Conservation (phyloP, 2,797 vertebrate species). For the Siniperca obscura region DNA sequence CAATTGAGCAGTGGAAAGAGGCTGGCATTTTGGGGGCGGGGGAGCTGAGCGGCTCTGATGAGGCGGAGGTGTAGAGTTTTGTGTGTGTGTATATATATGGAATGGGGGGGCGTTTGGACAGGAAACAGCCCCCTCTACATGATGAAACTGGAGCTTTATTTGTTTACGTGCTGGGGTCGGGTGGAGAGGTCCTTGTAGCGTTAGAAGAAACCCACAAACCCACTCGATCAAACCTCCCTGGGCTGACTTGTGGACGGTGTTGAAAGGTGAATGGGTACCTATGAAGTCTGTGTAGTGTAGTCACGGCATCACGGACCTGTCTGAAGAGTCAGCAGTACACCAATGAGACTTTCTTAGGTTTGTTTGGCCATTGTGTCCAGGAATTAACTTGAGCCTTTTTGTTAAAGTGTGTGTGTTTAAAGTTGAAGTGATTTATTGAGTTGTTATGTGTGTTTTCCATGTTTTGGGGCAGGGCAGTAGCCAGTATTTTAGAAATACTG, state of each 20-base stretch:
- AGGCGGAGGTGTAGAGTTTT: slow-evolving; percentile 83
- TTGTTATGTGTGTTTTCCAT: slow-evolving; percentile 14
- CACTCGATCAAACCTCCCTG: slow-evolving; percentile 67
- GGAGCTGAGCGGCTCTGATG: slow-evolving; percentile 70
- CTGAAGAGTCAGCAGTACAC: slow-evolving; percentile 13
- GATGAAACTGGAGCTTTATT: slow-evolving; percentile 86
- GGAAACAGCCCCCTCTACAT: slow-evolving; percentile 84
- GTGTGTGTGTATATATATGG: slow-evolving; percentile 66
- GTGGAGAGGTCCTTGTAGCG: slow-evolving; percentile 75
- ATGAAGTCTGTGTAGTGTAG: slow-evolving; percentile 57
- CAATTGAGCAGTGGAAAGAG: slow-evolving; percentile 85
- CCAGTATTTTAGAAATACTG: neutral
- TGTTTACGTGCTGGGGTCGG: slow-evolving; percentile 81
- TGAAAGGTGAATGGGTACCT: slow-evolving; percentile 74
- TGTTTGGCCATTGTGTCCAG: neutral
- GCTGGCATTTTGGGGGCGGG: slow-evolving; percentile 80
- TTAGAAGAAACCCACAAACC: slow-evolving; percentile 78
- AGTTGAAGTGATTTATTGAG: slow-evolving; percentile 23
- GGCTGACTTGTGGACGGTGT: slow-evolving; percentile 57
- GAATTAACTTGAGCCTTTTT: slow-evolving; percentile 7
- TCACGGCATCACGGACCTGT: slow-evolving; percentile 26
- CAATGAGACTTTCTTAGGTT: neutral
- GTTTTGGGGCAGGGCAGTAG: neutral
- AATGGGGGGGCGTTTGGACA: slow-evolving; percentile 64
- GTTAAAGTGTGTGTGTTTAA: slow-evolving; percentile 6